These are phyloP conservation scores for Cryptophagus acutangulus DNA, from an alignment of 2,888 invertebrate species.

Conservation along the genomic window DNA sequence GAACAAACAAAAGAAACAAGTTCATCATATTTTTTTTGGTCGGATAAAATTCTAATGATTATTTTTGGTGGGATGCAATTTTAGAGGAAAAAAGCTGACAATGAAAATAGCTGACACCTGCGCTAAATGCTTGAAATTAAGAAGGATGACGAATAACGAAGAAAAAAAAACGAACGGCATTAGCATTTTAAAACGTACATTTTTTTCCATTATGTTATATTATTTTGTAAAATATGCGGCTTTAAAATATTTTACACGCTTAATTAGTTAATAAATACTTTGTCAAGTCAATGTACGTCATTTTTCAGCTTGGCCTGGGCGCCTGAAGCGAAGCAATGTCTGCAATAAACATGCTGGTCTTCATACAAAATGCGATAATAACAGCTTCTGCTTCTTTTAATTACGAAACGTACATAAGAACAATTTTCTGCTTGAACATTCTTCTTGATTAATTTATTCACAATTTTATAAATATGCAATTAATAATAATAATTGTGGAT, in stretches of 20 bases:
- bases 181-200: not conserved
- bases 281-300: not conserved
- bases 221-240: not conserved
- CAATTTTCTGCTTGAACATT: no score
- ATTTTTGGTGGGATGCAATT: no score
- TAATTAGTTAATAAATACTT: not conserved
- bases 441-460: no score
- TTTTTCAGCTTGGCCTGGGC: not conserved
- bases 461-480: no score
- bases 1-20: no score
- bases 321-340: not conserved
- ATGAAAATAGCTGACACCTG: no score
- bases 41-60: no score
- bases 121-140: slow-evolving; percentile 23
- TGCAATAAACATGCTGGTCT: not conserved
- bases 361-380: not conserved
- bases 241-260: not conserved
- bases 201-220: not conserved
- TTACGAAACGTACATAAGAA: no score
- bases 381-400: slow-evolving; percentile 1
- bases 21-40: no score
- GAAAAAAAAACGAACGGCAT: not conserved
- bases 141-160: slow-evolving; percentile 20
- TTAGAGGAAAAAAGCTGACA: no score
- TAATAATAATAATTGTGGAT: no score